Base-by-base conservation (phyloP, 2,888 invertebrate species). In the Agrilus cyanescens region DNA sequence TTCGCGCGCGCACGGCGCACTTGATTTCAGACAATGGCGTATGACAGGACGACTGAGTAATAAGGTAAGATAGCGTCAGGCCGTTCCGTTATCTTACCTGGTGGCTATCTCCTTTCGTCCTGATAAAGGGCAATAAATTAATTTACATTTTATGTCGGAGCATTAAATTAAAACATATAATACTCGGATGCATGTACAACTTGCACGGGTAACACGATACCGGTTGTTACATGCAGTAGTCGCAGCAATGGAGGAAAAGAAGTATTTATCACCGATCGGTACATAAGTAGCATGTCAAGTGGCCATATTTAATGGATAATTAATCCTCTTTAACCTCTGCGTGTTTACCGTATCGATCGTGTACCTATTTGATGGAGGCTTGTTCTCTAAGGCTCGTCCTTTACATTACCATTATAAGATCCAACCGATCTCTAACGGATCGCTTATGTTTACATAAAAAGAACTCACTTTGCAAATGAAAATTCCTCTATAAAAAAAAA, bases 211-310 rank as follows among this genome's bases (percentile, higher is more conserved):
- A 51, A 51, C 41, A 39, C 43, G 51, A 51, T 50, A 48, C 12
- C 32, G 10, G 45, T 43, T 39, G 37, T 51, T 49, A 50, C 51
- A 48, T 55, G 55, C 48, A 44, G 48, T 39, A 45, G 47, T 46
- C 42, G 41, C 41, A 34, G 37, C 48, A 44, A 10, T 45, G 51
- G 42, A 53, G 25, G 25, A 25, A 6, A 10, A 25, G 57, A 56
- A 55, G 53, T 56, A 54, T 57, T 54, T 56, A 57, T 57, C 55
- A 52, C 13, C 41, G 50, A 55, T 56, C 57, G 47, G 46, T 53
- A 56, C 56, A 54, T 53, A 55, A 53, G 54, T 56, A 56, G 58
- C 58, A 56, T 58, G 58, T 47, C 54, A 56, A 57, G 56, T 56
- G 52, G 56, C 53, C 43, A 57, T 56, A 57, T 57, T 57, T 56